Conservation (phyloP, 2,888 invertebrate species). For the Oligia latruncula region DNA sequence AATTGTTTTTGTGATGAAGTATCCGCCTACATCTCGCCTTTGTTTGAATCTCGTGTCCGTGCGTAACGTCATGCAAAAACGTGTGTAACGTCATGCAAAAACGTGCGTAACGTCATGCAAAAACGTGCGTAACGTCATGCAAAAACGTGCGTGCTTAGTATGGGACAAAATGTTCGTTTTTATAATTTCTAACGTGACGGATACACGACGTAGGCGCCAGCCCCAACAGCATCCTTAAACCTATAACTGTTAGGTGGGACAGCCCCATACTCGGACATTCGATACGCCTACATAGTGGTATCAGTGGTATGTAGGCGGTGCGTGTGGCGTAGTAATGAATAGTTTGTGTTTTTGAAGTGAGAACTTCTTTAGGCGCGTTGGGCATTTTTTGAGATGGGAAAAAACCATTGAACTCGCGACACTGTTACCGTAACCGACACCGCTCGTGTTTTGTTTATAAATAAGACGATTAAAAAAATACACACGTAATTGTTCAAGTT, state of each 20-base stretch:
- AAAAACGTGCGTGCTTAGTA: neutral
- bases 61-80: neutral
- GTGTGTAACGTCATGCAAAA: neutral
- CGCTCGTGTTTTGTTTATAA: too few relatives aligned
- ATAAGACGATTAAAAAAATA: too few relatives aligned
- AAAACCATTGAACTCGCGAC: too few relatives aligned
- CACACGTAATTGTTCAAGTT: too few relatives aligned
- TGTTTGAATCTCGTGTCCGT: neutral
- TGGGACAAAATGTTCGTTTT: neutral
- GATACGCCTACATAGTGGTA: neutral
- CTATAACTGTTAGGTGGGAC: neutral
- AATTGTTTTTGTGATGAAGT: constrained; percentile 30
- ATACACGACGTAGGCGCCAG: neutral
- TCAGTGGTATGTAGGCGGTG: too few relatives aligned
- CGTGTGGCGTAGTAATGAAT: neutral
- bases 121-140: neutral
- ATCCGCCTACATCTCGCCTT: neutral
- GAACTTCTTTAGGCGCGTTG: too few relatives aligned
- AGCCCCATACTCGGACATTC: neutral
- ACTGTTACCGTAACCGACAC: too few relatives aligned
- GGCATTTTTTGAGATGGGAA: too few relatives aligned
- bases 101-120: neutral
- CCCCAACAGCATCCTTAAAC: neutral
- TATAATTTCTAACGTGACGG: neutral
- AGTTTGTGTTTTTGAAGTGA: neutral